Evolutionary conservation across 1,140 invertebrate genomes (phyloP).

Genomic region (Drosophila willistoni): DNA sequence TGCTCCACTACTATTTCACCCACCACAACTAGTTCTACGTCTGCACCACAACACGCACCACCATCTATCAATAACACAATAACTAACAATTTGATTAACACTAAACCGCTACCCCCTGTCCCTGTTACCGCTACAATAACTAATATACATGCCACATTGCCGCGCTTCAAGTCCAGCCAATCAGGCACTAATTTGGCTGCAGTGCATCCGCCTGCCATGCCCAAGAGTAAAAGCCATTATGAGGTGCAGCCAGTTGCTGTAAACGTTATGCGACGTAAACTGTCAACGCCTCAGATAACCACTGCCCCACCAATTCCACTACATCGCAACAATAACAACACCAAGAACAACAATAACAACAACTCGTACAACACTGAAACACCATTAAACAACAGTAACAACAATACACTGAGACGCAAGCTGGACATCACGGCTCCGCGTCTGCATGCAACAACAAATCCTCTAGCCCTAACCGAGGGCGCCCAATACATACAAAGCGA

Average conservation of each 20-base stretch:
- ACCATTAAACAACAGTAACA: slow-evolving; percentile 21
- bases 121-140: slow-evolving; percentile 65
- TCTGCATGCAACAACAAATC: slow-evolving; percentile 89
- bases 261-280: slow-evolving; percentile 47
- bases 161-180: slow-evolving; percentile 52
- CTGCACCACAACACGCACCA: slow-evolving; percentile 28
- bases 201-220: slow-evolving; percentile 65
- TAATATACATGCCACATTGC: slow-evolving; percentile 67
- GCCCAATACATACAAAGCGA: slow-evolving; percentile 81
- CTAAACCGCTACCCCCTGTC: neutral
- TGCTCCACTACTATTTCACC: slow-evolving; percentile 49
- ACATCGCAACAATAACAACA: slow-evolving; percentile 6
- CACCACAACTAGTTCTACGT: slow-evolving; percentile 42
- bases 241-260: slow-evolving; percentile 40
- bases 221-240: slow-evolving; percentile 66
- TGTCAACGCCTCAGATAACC: slow-evolving; percentile 28
- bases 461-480: slow-evolving; percentile 85
- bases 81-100: slow-evolving; percentile 24
- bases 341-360: slow-evolving; percentile 26
- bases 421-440: slow-evolving; percentile 87
- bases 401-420: slow-evolving; percentile 76
- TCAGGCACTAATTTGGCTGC: slow-evolving; percentile 26
- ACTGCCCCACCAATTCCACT: slow-evolving; percentile 33
- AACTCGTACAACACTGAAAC: slow-evolving; percentile 46
- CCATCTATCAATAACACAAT: slow-evolving; percentile 1